phyloP scores from a whole-genome alignment of 2,797 vertebrate species.

The Mionectes olivaceus region DNA sequence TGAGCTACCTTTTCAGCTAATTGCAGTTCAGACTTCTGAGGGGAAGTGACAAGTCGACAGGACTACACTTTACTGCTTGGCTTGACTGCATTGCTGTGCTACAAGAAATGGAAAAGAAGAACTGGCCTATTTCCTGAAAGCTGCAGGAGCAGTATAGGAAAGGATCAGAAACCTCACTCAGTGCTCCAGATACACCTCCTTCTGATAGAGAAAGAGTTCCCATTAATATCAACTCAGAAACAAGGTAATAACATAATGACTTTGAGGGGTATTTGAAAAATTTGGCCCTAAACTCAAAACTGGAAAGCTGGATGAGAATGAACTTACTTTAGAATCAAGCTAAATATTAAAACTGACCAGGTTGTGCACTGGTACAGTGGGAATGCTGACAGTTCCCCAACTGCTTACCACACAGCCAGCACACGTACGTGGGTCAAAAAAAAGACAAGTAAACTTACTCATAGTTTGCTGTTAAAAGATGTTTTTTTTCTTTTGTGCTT shows the following conservation, averaged over 20 bases:
- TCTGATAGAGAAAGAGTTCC: neutral
- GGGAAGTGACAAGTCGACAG: neutral
- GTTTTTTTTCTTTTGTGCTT: constrained; percentile 81
- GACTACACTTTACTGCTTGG: neutral
- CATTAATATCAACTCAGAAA: neutral
- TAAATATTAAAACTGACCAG: neutral
- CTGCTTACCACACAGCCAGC: neutral
- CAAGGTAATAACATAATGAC: neutral
- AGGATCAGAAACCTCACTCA: neutral
- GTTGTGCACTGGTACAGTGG: neutral
- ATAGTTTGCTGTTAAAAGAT: constrained; percentile 90
- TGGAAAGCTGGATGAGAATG: neutral
- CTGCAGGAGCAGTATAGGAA: neutral
- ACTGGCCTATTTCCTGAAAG: neutral
- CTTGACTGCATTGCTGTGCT: neutral
- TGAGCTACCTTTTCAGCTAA: neutral
- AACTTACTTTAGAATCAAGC: neutral
- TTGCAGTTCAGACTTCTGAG: neutral
- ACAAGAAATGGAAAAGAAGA: neutral
- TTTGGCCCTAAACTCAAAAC: neutral
- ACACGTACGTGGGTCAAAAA: accelerated
- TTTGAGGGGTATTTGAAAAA: neutral
- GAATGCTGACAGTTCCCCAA: neutral
- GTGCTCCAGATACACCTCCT: neutral
- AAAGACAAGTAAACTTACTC: constrained; percentile 83